phyloP scores from a whole-genome alignment of 1,140 invertebrate genomes.

The Phymorhynchus buccinoides region DNA sequence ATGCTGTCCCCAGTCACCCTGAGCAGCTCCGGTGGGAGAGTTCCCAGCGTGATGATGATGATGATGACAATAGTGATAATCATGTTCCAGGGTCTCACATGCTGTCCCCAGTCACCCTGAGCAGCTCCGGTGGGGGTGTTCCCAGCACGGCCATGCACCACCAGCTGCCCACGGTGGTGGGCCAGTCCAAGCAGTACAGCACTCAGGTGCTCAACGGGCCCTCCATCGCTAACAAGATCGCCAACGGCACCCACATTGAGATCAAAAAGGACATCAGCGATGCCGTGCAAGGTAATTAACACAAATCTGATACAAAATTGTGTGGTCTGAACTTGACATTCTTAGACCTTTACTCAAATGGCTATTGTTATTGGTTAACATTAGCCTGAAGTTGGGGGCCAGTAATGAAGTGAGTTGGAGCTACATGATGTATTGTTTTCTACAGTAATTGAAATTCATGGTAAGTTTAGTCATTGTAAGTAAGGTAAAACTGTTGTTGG shows the following conservation, averaged over 20 bases:
- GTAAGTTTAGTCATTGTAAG: too few species aligned
- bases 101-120: slow-evolving; percentile 62
- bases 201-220: slow-evolving; percentile 65
- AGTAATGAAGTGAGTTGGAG: too few species aligned
- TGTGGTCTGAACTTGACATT: too few species aligned
- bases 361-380: too few species aligned
- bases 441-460: too few species aligned
- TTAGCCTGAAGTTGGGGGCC: too few species aligned
- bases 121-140: slow-evolving; percentile 41
- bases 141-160: slow-evolving; percentile 63
- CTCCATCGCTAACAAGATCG: slow-evolving; percentile 47
- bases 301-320: too few species aligned
- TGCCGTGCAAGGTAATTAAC: slow-evolving; percentile 50
- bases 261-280: slow-evolving; percentile 65
- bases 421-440: too few species aligned
- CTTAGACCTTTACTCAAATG: too few species aligned
- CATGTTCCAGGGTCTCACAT: slow-evolving; percentile 61
- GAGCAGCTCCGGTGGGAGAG: slow-evolving; percentile 27
- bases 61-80: slow-evolving; percentile 8
- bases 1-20: slow-evolving; percentile 47
- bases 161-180: slow-evolving; percentile 70
- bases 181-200: slow-evolving; percentile 69
- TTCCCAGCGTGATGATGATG: background rate
- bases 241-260: slow-evolving; percentile 68
- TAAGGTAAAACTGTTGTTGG: too few species aligned